Percentiles rank a stretch among this genome's conserved stretches.
These are phyloP conservation scores for Phrynocephalus vlangalii DNA, from an alignment of 2,797 vertebrate species.

Conservation along the genomic window DNA sequence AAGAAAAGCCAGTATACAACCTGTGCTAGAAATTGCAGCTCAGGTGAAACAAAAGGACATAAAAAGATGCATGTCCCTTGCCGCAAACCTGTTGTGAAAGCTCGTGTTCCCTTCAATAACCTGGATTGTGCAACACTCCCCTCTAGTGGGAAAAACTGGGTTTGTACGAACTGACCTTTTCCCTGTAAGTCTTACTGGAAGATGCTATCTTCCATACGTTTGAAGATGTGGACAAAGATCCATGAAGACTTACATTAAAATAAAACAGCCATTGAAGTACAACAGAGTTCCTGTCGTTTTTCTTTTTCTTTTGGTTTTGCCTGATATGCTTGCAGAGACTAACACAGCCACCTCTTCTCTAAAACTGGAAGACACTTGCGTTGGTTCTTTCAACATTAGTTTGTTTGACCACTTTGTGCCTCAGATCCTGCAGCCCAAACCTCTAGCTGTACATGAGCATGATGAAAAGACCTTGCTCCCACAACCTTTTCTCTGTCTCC, in stretches of 20 bases:
- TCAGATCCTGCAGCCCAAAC: neutral
- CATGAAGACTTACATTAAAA: neutral
- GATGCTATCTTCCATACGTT: neutral
- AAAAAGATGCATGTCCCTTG: neutral
- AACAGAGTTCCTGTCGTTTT: no score
- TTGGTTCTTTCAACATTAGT: neutral
- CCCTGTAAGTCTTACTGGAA: neutral
- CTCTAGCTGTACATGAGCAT: neutral
- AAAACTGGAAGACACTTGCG: no score
- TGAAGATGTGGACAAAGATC: no score
- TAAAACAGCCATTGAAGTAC: neutral
- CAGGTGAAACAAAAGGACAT: neutral
- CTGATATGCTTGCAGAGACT: no score
- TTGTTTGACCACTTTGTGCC: neutral
- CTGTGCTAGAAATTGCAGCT: neutral
- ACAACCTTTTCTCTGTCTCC: no score
- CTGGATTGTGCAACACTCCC: accelerated
- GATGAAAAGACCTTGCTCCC: no score
- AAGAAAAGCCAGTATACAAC: neutral
- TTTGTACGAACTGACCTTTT: neutral
- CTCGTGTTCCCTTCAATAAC: neutral
- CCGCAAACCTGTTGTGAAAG: neutral
- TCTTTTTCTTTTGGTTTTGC: no score
- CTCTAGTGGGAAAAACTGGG: neutral
- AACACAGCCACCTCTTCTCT: no score